Base-by-base conservation (phyloP, 2,888 invertebrate genomes). In the Rhyacophila evoluta region DNA sequence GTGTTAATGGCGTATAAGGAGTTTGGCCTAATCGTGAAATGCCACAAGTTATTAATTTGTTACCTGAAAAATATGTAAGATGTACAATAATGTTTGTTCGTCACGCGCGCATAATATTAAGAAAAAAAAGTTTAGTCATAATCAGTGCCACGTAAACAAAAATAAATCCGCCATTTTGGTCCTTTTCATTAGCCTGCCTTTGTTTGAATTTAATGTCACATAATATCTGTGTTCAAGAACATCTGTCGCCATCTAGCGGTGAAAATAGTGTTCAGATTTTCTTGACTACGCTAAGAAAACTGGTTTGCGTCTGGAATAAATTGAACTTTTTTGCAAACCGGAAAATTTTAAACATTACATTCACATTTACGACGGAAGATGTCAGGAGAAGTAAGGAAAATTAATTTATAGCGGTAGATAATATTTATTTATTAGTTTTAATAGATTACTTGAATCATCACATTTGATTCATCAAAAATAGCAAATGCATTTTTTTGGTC, bases 81-180 rank as follows among this genome's bases (percentile, higher is more conserved):
- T n/a, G n/a, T 38, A 2, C 38, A 38, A 1, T 11, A 4, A n/a
- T 38, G 11, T 11, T 38, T n/a, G 11, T 3, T 38, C 2, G 3
- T 11, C 37, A 37, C 0, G n/a, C 8, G 2, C 2, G 37, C n/a
- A 37, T 37, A 1, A 1, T 38, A 38, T 39, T 39, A 39, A 5
- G 15, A n/a, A n/a, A n/a, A n/a, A n/a, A n/a, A n/a, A n/a, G n/a
- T n/a, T n/a, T n/a, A n/a, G n/a, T n/a, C n/a, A 39, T 39, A 15
- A 41, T 41, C 6, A 41, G 41, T 19, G 15, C 8, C 8, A 55
- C 55, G 55, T 8, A 1, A 25, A 6, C 55, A 2, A 55, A 55
- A 25, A 25, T 55, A 55, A 39, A 55, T 55, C 55, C 55, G 55
- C 55, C 25, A 55, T 55, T 55, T 55, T 55, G 8, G 55, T 55